These are phyloP conservation scores for Paramuricea clavata DNA, from an alignment of 92 coral and sea anemone genomes.

Conservation along the genomic window DNA sequence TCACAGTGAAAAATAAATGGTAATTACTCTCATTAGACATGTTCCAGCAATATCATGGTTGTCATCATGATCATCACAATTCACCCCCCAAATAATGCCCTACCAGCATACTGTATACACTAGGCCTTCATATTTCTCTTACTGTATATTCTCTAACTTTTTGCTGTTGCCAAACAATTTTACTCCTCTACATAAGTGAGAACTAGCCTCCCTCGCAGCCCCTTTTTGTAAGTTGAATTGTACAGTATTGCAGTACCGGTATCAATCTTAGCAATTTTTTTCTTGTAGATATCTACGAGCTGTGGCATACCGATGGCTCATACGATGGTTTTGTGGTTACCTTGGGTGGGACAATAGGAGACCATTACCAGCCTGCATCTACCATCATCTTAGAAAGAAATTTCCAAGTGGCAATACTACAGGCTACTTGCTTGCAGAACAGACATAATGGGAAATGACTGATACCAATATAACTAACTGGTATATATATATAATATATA, in stretches of 20 bases:
- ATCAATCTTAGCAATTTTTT: not conserved
- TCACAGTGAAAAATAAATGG: too few species aligned
- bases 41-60: too few species aligned
- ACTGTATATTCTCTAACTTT: too few species aligned
- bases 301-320: slow-evolving; percentile 36
- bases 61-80: too few species aligned
- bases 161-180: too few species aligned
- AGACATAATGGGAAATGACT: not conserved
- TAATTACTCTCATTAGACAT: too few species aligned
- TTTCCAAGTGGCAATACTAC: slow-evolving; percentile 9
- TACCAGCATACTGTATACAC: too few species aligned
- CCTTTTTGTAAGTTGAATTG: not conserved
- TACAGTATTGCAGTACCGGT: not conserved
- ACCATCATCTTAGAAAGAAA: not conserved
- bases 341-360: slow-evolving; percentile 51
- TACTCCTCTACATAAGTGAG: not conserved
- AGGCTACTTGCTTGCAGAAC: not conserved
- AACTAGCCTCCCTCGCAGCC: not conserved
- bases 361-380: slow-evolving; percentile 20
- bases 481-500: too few species aligned
- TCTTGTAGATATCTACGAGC: slow-evolving; percentile 21
- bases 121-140: too few species aligned
- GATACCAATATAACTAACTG: too few species aligned
- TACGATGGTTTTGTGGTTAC: slow-evolving; percentile 22
- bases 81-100: too few species aligned